Base-by-base conservation (phyloP, 2,888 invertebrate genomes). In the Dinocampus coccinellae region DNA sequence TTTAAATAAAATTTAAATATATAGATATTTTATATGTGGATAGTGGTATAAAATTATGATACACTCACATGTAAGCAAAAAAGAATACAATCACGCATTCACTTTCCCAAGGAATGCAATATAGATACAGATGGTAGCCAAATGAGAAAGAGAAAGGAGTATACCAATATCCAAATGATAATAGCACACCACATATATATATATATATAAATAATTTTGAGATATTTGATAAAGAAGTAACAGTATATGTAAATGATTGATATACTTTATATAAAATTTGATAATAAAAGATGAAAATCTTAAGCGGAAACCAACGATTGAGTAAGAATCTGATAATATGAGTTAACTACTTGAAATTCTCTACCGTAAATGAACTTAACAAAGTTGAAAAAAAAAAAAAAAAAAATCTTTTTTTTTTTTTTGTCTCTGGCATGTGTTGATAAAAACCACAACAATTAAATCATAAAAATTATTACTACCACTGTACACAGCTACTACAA, bases 271-370 rank as follows among this genome's bases (percentile, higher is more conserved):
- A 16, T 16, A 16, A 16, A 58, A n/a, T 26, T 16, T 58, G 3
- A 2, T 10, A 34, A 52, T 34, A 36, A 36, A 39, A 80, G 80
- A 80, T 80, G 74, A 64, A 75, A 77, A 81, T 81, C 81, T 78
- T n/a, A 73, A 66, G 77, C 77, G 79, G 78, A 74, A 75, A 76
- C 79, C 78, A 78, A 76, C 73, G 70, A 71, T 64, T 65, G 68
- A 61, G 69, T 69, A 72, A 75, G 75, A 78, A 79, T 78, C 76
- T 77, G 78, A 79, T 79, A 75, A 75, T 74, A 24, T n/a, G 13
- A n/a, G n/a, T 22, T 1, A n/a, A n/a, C n/a, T n/a, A n/a, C 20
- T 42, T 11, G 22, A 47, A 22, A 36, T 53, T 16, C 61, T 34
- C 36, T 0, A 24, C n/a, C 33, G 26, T 26, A 20, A 53, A 52